These are phyloP conservation scores for Falcaria lacertinaria DNA, from an alignment of 2,888 invertebrate species.

Conservation along the genomic window DNA sequence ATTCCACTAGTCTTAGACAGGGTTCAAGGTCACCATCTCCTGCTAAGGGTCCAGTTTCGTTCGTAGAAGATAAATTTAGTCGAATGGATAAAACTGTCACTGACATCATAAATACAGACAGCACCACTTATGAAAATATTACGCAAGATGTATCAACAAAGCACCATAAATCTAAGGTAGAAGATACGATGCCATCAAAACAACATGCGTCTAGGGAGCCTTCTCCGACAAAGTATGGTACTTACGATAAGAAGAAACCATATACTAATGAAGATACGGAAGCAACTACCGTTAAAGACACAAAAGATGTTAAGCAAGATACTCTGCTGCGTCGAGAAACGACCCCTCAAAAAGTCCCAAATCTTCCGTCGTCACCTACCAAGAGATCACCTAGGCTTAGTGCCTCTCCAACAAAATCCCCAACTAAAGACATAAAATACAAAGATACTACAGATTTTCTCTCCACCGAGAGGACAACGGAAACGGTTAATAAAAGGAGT, in stretches of 20 bases:
- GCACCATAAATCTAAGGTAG: constrained; percentile 5
- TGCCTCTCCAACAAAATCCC: constrained; percentile 42
- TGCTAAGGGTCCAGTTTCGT: constrained; percentile 37
- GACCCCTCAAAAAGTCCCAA: constrained; percentile 21
- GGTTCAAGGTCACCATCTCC: constrained; percentile 41
- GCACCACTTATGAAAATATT: constrained; percentile 12
- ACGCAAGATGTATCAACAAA: constrained; percentile 14
- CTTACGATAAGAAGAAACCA: constrained; percentile 33
- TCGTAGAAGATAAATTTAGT: constrained; percentile 18
- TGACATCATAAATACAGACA: constrained; percentile 13
- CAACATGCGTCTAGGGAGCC: constrained; percentile 7
- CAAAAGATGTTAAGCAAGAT: constrained; percentile 26
- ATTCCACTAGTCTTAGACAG: constrained; percentile 18
- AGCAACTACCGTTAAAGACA: constrained; percentile 16
- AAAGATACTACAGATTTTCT: constrained; percentile 54
- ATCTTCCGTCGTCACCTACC: constrained; percentile 24
- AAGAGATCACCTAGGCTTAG: constrained; percentile 37
- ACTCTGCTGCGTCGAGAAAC: constrained; percentile 28
- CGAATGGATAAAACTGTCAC: constrained; percentile 17
- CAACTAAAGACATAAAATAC: constrained; percentile 38
- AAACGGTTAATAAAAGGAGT: constrained; percentile 44
- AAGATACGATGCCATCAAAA: neutral
- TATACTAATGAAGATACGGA: constrained; percentile 14
- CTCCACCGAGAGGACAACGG: constrained; percentile 43
- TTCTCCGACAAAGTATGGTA: constrained; percentile 20